A percentile compares a stretch with the other conserved stretches of the same genome.
phyloP scores from a whole-genome alignment of 2,797 vertebrate species.

The Microchirus variegatus region DNA sequence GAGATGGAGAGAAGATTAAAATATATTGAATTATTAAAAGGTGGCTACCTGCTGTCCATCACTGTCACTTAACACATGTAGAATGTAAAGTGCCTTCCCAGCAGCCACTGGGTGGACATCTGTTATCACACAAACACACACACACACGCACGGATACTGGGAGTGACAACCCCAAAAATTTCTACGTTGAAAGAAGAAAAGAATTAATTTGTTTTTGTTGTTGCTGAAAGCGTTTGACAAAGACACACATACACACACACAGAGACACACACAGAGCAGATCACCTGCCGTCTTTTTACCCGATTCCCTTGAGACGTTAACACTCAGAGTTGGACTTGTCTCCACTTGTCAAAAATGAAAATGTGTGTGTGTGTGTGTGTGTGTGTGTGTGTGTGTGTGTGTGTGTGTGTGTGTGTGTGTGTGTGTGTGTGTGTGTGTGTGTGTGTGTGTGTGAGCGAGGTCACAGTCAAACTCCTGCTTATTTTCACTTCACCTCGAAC shows the following conservation, averaged over 20 bases:
- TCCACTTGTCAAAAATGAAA: constrained; percentile 56
- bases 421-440: constrained; percentile 24
- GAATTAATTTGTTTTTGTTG: constrained; percentile 73
- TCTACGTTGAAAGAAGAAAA: constrained; percentile 66
- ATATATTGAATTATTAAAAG: constrained; percentile 84
- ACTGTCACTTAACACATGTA: constrained; percentile 84
- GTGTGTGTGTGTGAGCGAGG: constrained; percentile 12
- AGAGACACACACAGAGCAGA: constrained; percentile 35
- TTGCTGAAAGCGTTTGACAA: constrained; percentile 52
- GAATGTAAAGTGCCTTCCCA: constrained; percentile 76
- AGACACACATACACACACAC: constrained; percentile 37
- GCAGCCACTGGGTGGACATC: constrained; percentile 81
- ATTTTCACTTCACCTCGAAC: constrained; percentile 9
- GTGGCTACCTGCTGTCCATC: constrained; percentile 82
- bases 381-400: constrained; percentile 2
- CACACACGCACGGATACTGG: constrained; percentile 15
- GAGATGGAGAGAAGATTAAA: constrained; percentile 72
- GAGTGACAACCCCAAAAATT: constrained; percentile 49
- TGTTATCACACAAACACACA: constrained; percentile 64
- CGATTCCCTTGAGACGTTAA: constrained; percentile 55
- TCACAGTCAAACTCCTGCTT: constrained; percentile 11
- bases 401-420: constrained; percentile 1
- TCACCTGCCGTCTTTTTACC: constrained; percentile 60
- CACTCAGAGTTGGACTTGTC: constrained; percentile 56
- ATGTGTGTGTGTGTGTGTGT: constrained; percentile 23